Conservation (phyloP, 2,113 vertebrate genomes). For the Gadus macrocephalus region DNA sequence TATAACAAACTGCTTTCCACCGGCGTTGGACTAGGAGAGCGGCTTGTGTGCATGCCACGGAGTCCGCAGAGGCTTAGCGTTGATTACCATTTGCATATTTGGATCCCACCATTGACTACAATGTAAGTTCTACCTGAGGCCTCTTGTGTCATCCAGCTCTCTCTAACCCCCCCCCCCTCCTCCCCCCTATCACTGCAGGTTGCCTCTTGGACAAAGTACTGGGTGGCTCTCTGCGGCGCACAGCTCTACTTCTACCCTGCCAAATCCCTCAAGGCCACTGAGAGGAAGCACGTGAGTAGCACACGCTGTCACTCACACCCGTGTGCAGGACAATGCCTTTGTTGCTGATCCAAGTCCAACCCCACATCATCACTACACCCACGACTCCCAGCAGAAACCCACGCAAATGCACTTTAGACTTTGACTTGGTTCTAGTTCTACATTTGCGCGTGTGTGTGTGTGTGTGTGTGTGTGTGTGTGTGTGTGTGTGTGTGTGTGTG, state of each 20-base stretch:
- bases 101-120: too few relatives aligned
- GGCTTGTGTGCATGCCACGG: too few relatives aligned
- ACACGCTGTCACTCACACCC: neutral
- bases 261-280: slow-evolving; percentile 96
- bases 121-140: too few relatives aligned
- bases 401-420: too few relatives aligned
- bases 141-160: too few relatives aligned
- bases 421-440: too few relatives aligned
- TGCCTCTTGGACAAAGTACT: slow-evolving; percentile 97
- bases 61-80: too few relatives aligned
- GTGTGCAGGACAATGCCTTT: neutral
- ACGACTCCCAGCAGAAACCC: neutral
- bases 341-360: too few relatives aligned
- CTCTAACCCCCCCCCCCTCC: too few relatives aligned
- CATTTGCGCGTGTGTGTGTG: neutral
- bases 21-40: neutral
- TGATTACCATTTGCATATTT: too few relatives aligned
- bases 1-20: neutral
- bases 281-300: slow-evolving; percentile 93
- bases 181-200: slow-evolving; percentile 71
- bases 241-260: slow-evolving; percentile 95
- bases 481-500: neutral
- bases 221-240: slow-evolving; percentile 90
- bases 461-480: neutral
- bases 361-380: too few relatives aligned